These are phyloP conservation scores for Drosophila pallidifrons DNA, from an alignment of 1,140 invertebrate genomes.

Conservation along the genomic window DNA sequence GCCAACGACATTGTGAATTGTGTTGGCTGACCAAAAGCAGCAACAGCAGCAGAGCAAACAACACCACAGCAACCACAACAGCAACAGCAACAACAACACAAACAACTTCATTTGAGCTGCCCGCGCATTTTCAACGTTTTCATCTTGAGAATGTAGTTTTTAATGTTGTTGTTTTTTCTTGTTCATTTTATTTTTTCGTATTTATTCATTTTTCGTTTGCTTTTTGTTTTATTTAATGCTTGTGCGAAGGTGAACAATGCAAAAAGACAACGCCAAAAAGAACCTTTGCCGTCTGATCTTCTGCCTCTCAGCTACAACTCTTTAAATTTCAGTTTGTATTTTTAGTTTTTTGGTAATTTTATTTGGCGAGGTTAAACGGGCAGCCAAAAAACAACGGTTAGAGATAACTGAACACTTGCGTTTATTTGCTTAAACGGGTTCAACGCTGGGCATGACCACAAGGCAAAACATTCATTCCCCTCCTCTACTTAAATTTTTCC, in stretches of 20 bases:
- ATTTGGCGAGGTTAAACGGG: constrained; percentile 48
- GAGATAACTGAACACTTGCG: constrained; percentile 63
- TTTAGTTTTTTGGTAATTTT: too few species aligned
- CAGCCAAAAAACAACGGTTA: constrained; percentile 57
- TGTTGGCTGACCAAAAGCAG: constrained; percentile 64
- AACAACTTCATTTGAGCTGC: constrained; percentile 63
- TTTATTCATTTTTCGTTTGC: background rate
- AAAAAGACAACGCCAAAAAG: constrained; percentile 36
- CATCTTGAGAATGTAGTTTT: constrained; percentile 63
- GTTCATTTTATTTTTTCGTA: constrained; percentile 26
- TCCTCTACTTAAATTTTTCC: background rate
- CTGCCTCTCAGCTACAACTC: constrained; percentile 16
- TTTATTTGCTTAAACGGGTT: constrained; percentile 61
- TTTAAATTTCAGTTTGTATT: too few species aligned
- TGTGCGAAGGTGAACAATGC: constrained; percentile 69
- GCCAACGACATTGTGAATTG: constrained; percentile 60
- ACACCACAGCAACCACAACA: constrained; percentile 24
- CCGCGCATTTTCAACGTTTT: constrained; percentile 78
- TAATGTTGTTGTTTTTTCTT: constrained; percentile 15
- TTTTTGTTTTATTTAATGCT: constrained; percentile 26
- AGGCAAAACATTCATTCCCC: constrained; percentile 50
- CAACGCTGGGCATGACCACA: constrained; percentile 63
- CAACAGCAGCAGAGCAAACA: constrained; percentile 61
- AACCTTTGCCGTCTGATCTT: constrained; percentile 54
- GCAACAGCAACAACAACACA: constrained; percentile 28